Evolutionary conservation across 2,797 vertebrate genomes (phyloP).

Genomic region (Sebastes steindachneri): DNA sequence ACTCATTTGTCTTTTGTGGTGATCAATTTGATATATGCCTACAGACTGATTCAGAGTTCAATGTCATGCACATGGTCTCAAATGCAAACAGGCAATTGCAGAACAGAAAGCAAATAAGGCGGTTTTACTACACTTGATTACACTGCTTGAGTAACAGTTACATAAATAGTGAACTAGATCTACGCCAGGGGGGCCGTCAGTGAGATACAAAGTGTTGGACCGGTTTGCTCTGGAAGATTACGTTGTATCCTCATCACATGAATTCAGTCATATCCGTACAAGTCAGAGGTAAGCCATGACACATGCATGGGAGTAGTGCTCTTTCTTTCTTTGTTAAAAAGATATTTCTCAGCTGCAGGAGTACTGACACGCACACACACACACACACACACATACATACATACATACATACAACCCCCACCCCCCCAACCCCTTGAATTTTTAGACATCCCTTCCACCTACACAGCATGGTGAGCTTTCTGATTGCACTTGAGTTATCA

Average conservation of each 20-base stretch:
- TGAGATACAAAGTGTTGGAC: constrained; percentile 52
- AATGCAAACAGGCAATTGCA: constrained; percentile 66
- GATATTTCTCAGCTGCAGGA: constrained; percentile 44
- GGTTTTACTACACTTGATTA: constrained; percentile 61
- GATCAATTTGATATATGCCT: constrained; percentile 38
- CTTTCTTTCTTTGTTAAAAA: constrained; percentile 34
- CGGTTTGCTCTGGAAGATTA: constrained; percentile 44
- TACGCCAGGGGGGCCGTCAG: constrained; percentile 57
- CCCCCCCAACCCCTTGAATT: constrained; percentile 13
- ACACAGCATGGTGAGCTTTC: constrained; percentile 50
- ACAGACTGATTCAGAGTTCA: constrained; percentile 25
- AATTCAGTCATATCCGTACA: constrained; percentile 43
- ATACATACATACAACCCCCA: not conserved
- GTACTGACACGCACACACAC: not conserved
- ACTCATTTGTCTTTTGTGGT: constrained; percentile 26
- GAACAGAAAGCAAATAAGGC: constrained; percentile 61
- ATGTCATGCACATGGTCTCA: constrained; percentile 67
- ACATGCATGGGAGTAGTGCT: constrained; percentile 69
- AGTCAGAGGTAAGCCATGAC: constrained; percentile 65
- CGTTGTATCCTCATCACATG: constrained; percentile 33
- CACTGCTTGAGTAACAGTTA: constrained; percentile 71
- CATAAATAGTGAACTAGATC: constrained; percentile 72
- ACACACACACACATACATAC: not conserved
- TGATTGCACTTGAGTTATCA: constrained; percentile 69
- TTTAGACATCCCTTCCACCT: constrained; percentile 56